Evolutionary conservation across 2,888 invertebrate species (phyloP), one percentile per base, ranked within the genome.

Genomic region (Herminia tarsipennalis): DNA sequence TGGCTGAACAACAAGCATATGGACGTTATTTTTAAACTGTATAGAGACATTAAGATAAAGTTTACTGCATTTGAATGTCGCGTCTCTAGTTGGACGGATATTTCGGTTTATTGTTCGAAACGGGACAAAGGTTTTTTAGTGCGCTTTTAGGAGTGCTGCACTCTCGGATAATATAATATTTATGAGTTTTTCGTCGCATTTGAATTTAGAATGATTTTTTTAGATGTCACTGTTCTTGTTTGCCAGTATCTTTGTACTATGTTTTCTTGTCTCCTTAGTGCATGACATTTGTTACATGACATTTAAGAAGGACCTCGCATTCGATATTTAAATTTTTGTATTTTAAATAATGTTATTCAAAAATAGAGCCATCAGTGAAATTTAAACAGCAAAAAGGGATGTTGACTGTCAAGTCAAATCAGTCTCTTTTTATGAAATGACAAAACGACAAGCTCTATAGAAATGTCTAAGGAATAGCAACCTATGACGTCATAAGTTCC

Each of bases 41-140:
- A 86, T 84, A 75, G 77, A 87, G 84, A 82, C 86, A 79, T 86
- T 83, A 86, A 87, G 86, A 88, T 86, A 87, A 72, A 83, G 70
- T 86, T 84, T 80, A 86, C 76, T 70, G 73, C 75, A 71, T 74
- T 75, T 73, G 70, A 75, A 78, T 71, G 73, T 68, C 61, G 54
- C 62, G 47, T 59, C 70, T 65, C 68, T 63, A 61, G 58, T 64
- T 70, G 64, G 60, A 59, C 53, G 53, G 61, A 76, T 72, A 76
- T 74, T 75, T 71, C 65, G 70, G 76, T 88, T 87, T 88, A 88
- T 89, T 88, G 87, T 88, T 88, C 81, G 73, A 77, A 70, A 76
- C 70, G 71, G 78, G 81, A 87, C 83, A 86, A 87, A 85, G 78
- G 78, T 86, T 88, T 87, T 88, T 88, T 83, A 81, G 73, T 75